Conservation (phyloP, 1,140 invertebrate genomes). For the Drosophila chauvacae region DNA sequence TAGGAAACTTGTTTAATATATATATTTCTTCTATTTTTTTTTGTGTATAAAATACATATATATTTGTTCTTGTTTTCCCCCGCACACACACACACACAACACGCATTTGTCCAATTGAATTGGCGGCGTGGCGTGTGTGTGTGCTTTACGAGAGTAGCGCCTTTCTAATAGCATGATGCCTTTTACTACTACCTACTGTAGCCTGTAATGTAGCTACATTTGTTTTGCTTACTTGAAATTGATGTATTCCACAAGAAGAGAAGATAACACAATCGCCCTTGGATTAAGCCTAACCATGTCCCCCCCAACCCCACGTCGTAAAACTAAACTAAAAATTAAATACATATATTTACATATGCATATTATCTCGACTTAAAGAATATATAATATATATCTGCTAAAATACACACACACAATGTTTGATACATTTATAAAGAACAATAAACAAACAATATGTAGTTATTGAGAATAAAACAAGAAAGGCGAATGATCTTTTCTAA, state of each 20-base stretch:
- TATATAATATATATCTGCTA: constrained; percentile 47
- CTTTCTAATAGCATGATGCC: constrained; percentile 53
- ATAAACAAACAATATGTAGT: constrained; percentile 41
- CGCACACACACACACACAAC: background rate
- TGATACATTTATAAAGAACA: constrained; percentile 70
- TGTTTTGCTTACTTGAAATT: constrained; percentile 46
- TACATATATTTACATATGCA: constrained; percentile 58
- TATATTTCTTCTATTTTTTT: constrained; percentile 11
- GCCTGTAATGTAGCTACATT: constrained; percentile 55
- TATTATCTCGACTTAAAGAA: constrained; percentile 55
- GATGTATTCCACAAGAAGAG: constrained; percentile 59
- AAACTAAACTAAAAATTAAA: constrained; percentile 42
- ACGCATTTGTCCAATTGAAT: constrained; percentile 72
- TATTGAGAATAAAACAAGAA: constrained; percentile 21
- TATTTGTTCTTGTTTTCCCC: constrained; percentile 53
- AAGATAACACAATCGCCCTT: constrained; percentile 59
- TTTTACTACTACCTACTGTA: constrained; percentile 47
- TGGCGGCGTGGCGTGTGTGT: constrained; percentile 43
- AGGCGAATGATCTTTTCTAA: background rate
- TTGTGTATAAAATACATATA: constrained; percentile 53
- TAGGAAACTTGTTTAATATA: constrained; percentile 39
- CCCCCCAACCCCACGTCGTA: constrained; percentile 29
- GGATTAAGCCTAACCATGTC: constrained; percentile 51
- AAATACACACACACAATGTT: constrained; percentile 66
- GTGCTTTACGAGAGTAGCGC: constrained; percentile 54